Evolutionary conservation across 1,140 invertebrate species (phyloP).

Genomic region (Dreissena rostriformis): DNA sequence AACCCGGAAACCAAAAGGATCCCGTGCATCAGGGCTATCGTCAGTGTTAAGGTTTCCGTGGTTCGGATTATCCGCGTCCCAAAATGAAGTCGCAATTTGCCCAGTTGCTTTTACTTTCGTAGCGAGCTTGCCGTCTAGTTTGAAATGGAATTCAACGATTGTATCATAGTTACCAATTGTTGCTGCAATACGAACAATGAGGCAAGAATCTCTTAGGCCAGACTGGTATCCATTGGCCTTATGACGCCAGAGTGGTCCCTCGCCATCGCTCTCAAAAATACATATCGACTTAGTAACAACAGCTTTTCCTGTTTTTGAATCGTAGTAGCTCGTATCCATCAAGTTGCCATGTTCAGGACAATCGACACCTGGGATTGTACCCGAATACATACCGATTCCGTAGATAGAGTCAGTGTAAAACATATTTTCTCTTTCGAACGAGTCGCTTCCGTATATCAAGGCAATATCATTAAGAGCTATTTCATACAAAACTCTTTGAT

Average conservation of each 20-base stretch:
- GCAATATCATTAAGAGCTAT: conserved; percentile 63
- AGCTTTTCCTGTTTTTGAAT: conserved; percentile 26
- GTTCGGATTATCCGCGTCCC: conserved; percentile 52
- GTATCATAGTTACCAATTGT: conserved; percentile 64
- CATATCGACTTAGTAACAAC: conserved; percentile 42
- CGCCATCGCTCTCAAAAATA: conserved; percentile 32
- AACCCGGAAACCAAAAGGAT: conserved; percentile 64
- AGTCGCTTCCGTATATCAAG: conserved; percentile 43
- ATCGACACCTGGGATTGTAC: conserved; percentile 49
- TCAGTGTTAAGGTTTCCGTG: conserved; percentile 29
- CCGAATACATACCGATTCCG: conserved; percentile 48
- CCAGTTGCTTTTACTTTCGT: conserved; percentile 58
- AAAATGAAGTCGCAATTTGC: conserved; percentile 62
- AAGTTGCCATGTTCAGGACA: conserved; percentile 42
- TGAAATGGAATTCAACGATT: conserved; percentile 63
- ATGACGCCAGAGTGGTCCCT: conserved; percentile 41
- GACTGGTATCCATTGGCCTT: conserved; percentile 32
- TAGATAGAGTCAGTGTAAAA: conserved; percentile 48
- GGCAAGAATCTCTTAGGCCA: conserved; percentile 42
- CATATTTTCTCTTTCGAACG: conserved; percentile 34
- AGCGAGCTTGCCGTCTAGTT: conserved; percentile 59
- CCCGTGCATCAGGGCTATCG: conserved; percentile 18
- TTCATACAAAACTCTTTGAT: conserved; percentile 66
- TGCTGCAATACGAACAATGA: conserved; percentile 31
- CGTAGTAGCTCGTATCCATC: conserved; percentile 46